phyloP scores from a whole-genome alignment of 1,140 invertebrate genomes.

The Mycetomoellerius zeteki region DNA sequence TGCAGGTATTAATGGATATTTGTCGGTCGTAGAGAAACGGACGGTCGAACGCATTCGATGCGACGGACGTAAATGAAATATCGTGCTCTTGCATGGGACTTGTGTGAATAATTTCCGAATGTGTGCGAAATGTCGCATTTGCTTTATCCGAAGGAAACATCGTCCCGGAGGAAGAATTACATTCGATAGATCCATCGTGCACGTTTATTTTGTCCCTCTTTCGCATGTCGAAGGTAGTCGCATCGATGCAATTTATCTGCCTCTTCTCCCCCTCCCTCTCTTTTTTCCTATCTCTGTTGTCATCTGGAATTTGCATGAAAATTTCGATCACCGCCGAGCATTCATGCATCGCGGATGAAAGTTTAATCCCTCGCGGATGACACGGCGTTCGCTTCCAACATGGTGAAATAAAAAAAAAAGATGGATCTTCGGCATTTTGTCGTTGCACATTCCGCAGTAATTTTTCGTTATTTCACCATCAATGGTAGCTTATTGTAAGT shows the following conservation, averaged over 20 bases:
- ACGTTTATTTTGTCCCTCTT: not conserved
- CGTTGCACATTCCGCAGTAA: constrained; percentile 26
- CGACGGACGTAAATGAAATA: not conserved
- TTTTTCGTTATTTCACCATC: constrained; percentile 29
- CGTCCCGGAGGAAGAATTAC: not conserved
- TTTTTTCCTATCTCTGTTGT: not conserved
- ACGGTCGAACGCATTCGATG: not conserved
- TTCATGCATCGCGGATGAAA: constrained; percentile 24
- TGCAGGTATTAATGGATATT: constrained; percentile 24
- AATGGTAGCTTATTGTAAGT: not conserved
- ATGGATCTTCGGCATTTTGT: not conserved
- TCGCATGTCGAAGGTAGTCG: not conserved
- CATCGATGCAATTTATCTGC: constrained; percentile 17
- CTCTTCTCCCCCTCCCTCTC: not conserved
- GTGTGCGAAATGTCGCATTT: not conserved
- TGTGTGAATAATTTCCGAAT: not conserved
- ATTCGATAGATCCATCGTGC: not conserved
- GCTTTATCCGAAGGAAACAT: not conserved
- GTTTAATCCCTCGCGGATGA: constrained; percentile 54
- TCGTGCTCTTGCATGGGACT: not conserved
- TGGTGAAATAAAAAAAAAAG: constrained; percentile 1
- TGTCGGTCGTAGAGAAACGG: constrained; percentile 13
- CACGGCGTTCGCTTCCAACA: not conserved
- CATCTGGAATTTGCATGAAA: constrained; percentile 44
- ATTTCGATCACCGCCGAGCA: constrained; percentile 36